Conservation (phyloP, 2,797 vertebrate species). For the Centropyge bicolor region DNA sequence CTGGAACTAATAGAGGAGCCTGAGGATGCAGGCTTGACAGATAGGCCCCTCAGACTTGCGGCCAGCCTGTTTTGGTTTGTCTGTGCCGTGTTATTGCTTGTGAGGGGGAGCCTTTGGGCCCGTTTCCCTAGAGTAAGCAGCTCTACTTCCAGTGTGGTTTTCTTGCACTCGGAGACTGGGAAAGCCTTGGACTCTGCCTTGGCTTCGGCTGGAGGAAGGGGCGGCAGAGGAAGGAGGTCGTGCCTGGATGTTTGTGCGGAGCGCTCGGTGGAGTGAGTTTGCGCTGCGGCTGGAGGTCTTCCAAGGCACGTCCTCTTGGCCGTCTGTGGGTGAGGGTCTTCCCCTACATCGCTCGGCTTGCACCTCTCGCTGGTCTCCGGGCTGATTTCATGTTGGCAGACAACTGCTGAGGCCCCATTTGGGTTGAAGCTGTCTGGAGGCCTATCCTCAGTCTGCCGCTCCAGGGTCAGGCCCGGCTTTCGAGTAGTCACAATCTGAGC, state of each 20-base stretch:
- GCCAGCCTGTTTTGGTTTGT: conserved; percentile 83
- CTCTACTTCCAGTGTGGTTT: conserved; percentile 85
- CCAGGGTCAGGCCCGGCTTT: conserved; percentile 33
- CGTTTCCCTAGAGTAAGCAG: conserved; percentile 86
- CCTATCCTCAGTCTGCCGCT: conserved; percentile 44
- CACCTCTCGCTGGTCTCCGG: conserved; percentile 59
- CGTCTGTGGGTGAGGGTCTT: conserved; percentile 72
- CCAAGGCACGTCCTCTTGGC: conserved; percentile 81
- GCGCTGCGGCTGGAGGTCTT: conserved; percentile 73
- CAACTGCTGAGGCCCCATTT: conserved; percentile 40
- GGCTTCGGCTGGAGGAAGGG: conserved; percentile 68
- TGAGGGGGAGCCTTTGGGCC: conserved; percentile 80
- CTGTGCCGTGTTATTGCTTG: conserved; percentile 84
- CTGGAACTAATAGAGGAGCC: conserved; percentile 80
- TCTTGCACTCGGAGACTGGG: conserved; percentile 77
- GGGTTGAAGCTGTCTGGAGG: conserved; percentile 45
- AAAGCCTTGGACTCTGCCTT: conserved; percentile 79
- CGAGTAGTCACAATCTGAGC: conserved; percentile 29
- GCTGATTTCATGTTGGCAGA: conserved; percentile 58
- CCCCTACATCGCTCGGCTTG: conserved; percentile 70
- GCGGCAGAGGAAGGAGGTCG: conserved; percentile 68
- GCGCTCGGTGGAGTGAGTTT: conserved; percentile 59
- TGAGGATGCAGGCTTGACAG: conserved; percentile 80
- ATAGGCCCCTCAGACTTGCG: conserved; percentile 83
- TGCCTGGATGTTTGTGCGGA: conserved; percentile 71